Base-by-base conservation (phyloP, 2,113 vertebrate species). In the Hirundichthys speculiger region DNA sequence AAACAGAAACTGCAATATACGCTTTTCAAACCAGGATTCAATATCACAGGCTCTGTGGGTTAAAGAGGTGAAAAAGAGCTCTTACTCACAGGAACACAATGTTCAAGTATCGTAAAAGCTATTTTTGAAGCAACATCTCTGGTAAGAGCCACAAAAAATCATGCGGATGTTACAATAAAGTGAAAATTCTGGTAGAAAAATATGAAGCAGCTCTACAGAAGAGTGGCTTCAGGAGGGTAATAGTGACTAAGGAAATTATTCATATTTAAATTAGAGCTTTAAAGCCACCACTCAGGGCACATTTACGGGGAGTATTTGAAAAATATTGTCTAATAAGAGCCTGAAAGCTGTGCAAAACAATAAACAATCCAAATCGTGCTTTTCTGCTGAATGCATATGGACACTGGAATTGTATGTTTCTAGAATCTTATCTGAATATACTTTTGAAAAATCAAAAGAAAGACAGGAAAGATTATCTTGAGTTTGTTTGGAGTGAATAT, bases 21-120 rank as follows among this genome's bases (percentile, higher is more conserved):
- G 53, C 16, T 16, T 45, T 45, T 45, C 14, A 45, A 19, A 69
- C 5, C 24, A 45, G 41, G 18, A 57, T 54, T 56, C 3, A 41
- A 6, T 43, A 53, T 45, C 1, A 39, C 12, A n/a, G n/a, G 48
- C 39, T 41, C 6, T 18, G 24, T 39, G 10, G 50, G 50, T 49
- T 34, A 54, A 30, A 21, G 15, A 16, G n/a, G 54, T 57, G 18
- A 58, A 55, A 56, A 19, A 57, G 42, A 46, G 47, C 18, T 46
- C 12, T 47, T 14, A 50, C 22, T n/a, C 55, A 61, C 18, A 73
- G 64, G 41, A 71, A 65, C 30, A 21, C 58, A n/a, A 40, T 49
- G 58, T 46, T 55, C 52, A 63, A 42, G 39, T 18, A 45, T 10
- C 47, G 13, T 24, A 51, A 68, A 58, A 42, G 25, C 18, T 9